phyloP scores from a whole-genome alignment of 2,888 invertebrate species.

The Notodonta ziczac region DNA sequence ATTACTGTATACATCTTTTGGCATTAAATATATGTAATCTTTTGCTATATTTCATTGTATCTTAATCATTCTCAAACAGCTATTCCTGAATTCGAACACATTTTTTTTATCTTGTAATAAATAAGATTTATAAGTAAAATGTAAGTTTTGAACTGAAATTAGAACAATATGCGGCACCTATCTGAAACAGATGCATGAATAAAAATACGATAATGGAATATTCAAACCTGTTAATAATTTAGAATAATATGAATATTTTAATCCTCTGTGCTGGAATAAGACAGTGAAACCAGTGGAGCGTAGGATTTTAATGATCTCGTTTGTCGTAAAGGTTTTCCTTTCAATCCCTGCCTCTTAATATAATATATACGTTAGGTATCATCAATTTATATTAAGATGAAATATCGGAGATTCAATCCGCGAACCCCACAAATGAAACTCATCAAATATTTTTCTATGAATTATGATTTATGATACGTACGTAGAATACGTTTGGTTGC shows the following conservation, averaged over 20 bases:
- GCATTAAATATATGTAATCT: no score
- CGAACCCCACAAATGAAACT: conserved; percentile 17
- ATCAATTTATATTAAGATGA: conserved; percentile 8
- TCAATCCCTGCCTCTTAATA: conserved; percentile 17
- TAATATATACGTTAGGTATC: conserved; percentile 13
- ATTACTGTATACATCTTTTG: no score
- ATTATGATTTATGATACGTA: no score
- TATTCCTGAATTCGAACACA: no score
- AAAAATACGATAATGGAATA: conserved; percentile 11
- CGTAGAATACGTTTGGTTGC: no score
- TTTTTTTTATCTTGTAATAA: no score
- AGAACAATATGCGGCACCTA: neutral
- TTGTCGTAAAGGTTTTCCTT: conserved; percentile 31
- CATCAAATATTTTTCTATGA: no score
- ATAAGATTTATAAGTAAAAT: no score
- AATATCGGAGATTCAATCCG: conserved; percentile 18
- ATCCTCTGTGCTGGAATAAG: conserved; percentile 26
- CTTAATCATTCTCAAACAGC: no score
- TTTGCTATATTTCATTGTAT: no score
- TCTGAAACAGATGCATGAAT: no score
- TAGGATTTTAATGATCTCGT: conserved; percentile 53
- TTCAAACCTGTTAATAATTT: neutral
- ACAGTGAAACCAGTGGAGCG: conserved; percentile 34
- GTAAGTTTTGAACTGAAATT: no score
- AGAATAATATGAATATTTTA: conserved; percentile 16